Evolutionary conservation across 1,140 invertebrate species (phyloP).

Genomic region (Araneus ventricosus): DNA sequence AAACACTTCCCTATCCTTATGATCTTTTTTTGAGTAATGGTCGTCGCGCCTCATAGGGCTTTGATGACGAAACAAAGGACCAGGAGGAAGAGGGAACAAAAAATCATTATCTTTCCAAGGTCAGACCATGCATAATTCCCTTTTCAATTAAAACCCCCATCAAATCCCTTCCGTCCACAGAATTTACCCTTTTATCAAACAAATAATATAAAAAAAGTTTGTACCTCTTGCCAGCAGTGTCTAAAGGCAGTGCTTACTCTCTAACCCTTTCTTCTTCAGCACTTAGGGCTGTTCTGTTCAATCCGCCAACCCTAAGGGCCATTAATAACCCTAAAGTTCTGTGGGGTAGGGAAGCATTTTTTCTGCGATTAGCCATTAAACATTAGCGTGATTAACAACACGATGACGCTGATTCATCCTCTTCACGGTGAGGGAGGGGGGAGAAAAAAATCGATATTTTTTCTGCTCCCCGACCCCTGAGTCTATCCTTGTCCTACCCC

Average conservation of each 20-base stretch:
- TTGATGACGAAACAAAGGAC: not conserved
- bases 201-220: constrained; percentile 48
- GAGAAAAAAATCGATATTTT: constrained; percentile 54
- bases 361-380: constrained; percentile 72
- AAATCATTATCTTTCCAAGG: constrained; percentile 63
- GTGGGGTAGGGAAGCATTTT: constrained; percentile 9
- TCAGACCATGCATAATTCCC: constrained; percentile 46
- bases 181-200: not conserved
- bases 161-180: constrained; percentile 47
- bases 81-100: not conserved
- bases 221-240: not conserved
- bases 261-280: constrained; percentile 57
- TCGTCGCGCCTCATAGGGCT: not conserved
- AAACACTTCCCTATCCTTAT: not conserved
- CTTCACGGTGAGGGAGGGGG: not conserved
- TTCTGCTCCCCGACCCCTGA: not conserved
- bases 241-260: not conserved
- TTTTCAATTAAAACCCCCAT: constrained; percentile 68
- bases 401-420: constrained; percentile 65
- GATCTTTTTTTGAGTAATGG: not conserved
- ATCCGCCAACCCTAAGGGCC: constrained; percentile 22
- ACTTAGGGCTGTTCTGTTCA: constrained; percentile 15
- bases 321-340: constrained; percentile 66
- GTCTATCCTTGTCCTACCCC: not conserved
- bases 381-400: constrained; percentile 72